These are phyloP conservation scores for Luperina testacea DNA, from an alignment of 2,888 invertebrate genomes.

Conservation along the genomic window DNA sequence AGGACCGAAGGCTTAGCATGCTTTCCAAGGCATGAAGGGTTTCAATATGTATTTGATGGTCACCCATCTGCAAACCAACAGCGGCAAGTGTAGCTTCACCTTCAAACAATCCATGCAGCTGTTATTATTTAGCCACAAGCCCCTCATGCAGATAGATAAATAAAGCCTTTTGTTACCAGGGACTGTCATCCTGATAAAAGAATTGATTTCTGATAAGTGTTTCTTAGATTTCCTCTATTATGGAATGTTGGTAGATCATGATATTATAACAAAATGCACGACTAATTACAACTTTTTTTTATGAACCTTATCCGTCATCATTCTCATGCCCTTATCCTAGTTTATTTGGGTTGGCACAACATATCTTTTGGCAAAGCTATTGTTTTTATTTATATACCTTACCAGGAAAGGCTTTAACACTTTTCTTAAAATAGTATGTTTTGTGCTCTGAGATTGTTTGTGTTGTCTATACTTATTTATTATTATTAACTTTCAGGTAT, in stretches of 20 bases:
- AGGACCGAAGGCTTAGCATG: no score
- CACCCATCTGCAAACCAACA: no score
- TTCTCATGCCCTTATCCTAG: not conserved
- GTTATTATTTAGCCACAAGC: not conserved
- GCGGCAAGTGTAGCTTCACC: no score
- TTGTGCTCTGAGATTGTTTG: not conserved
- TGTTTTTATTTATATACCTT: not conserved
- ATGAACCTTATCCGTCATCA: not conserved
- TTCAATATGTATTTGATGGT: no score
- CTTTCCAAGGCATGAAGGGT: no score
- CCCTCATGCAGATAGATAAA: not conserved
- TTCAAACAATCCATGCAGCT: no score
- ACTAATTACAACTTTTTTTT: not conserved
- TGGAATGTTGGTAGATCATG: not conserved
- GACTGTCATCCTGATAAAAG: not conserved
- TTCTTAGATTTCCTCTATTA: not conserved
- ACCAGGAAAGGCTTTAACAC: not conserved
- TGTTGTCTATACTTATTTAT: conserved; percentile 9
- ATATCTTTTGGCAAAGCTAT: not conserved
- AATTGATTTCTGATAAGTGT: not conserved
- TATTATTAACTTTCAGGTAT: conserved; percentile 90
- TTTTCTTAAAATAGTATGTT: not conserved
- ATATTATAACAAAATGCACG: not conserved
- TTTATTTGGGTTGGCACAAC: no score
- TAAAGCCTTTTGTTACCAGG: not conserved